Evolutionary conservation across 2,797 vertebrate genomes (phyloP).

Genomic region (Pelochelys cantorii): DNA sequence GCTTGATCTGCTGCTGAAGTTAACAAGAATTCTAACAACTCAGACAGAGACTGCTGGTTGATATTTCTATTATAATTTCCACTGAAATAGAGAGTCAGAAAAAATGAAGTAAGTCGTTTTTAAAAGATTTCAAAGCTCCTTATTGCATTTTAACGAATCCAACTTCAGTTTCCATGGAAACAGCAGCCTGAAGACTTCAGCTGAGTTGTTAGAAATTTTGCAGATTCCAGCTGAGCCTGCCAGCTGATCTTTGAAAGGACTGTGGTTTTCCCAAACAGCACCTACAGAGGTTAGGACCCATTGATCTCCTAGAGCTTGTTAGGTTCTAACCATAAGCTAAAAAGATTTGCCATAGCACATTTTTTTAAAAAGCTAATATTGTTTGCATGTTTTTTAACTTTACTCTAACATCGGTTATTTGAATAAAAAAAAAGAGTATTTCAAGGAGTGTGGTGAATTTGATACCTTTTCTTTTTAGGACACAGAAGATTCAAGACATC

Average conservation of each 20-base stretch:
- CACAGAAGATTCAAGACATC: not conserved
- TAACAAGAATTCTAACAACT: not conserved
- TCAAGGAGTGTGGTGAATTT: not conserved
- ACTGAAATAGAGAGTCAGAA: not conserved
- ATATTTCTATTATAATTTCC: not conserved
- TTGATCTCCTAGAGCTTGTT: not conserved
- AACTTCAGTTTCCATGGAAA: constrained; percentile 23
- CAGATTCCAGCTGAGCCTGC: not conserved
- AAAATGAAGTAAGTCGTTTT: not conserved
- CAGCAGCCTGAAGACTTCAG: not conserved
- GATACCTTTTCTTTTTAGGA: not conserved
- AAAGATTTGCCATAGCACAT: not conserved
- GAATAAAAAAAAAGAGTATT: not conserved
- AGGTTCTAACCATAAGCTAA: not conserved
- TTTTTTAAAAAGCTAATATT: not conserved
- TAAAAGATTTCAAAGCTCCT: not conserved
- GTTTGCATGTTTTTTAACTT: not conserved
- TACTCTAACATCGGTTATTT: not conserved
- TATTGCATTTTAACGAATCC: constrained; percentile 5
- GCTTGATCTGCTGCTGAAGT: not conserved
- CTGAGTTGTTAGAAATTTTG: not conserved
- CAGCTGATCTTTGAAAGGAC: not conserved
- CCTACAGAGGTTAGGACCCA: not conserved
- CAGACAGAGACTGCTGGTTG: not conserved
- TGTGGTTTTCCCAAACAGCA: not conserved